phyloP scores from a whole-genome alignment of 2,113 vertebrate genomes.

The Neolamprologus falcicula region DNA sequence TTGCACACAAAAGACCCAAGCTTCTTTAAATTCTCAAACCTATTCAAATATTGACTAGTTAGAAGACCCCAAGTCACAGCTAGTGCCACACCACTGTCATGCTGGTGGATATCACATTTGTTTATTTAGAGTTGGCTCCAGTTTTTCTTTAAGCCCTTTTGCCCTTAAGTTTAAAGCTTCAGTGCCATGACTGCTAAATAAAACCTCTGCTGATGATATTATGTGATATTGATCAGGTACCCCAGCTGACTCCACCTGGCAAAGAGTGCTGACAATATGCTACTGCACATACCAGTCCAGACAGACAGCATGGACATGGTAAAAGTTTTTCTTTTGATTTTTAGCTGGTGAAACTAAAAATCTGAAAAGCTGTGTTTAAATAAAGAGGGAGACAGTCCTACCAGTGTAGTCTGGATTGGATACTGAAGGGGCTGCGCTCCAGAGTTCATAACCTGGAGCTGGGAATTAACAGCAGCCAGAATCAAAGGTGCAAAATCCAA shows the following conservation, averaged over 20 bases:
- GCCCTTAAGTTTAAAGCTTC: background rate
- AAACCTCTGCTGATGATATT: background rate
- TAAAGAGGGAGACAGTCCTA: background rate
- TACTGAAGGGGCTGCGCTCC: background rate
- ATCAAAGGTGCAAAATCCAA: background rate
- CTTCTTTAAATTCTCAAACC: background rate
- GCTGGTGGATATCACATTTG: background rate
- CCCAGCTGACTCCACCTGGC: background rate
- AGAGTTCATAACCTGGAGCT: background rate
- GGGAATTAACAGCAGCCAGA: background rate
- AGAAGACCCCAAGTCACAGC: background rate
- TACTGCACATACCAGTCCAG: background rate
- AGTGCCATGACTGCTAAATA: background rate
- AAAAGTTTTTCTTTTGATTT: background rate
- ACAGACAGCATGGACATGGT: background rate
- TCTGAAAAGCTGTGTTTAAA: background rate
- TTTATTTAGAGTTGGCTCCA: background rate
- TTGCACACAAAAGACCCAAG: background rate
- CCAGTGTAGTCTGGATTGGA: background rate
- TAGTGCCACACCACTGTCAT: background rate
- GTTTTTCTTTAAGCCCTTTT: background rate
- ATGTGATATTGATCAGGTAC: background rate
- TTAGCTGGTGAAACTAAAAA: background rate
- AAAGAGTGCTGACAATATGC: background rate
- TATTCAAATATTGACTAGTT: background rate